Percentiles rank a stretch among this genome's conserved stretches.
These are phyloP conservation scores for Diarsia brunnea DNA, from an alignment of 2,888 invertebrate species.

Conservation along the genomic window DNA sequence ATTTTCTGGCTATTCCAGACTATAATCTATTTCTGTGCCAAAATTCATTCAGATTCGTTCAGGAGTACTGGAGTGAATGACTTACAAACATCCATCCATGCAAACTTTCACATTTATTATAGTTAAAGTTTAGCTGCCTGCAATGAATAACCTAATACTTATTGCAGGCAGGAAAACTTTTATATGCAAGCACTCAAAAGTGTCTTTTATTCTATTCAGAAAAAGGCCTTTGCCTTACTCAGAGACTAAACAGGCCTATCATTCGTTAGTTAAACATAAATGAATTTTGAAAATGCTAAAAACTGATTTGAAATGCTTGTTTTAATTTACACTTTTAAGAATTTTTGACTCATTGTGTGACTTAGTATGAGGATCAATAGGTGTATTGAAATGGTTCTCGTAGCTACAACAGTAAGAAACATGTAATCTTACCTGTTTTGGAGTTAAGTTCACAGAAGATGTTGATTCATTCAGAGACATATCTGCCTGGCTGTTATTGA, in stretches of 20 bases:
- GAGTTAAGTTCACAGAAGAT: constrained; percentile 77
- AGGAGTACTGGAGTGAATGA: not conserved
- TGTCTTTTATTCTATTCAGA: not conserved
- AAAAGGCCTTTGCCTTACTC: too few relatives aligned
- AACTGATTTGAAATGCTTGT: not conserved
- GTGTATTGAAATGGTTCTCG: not conserved
- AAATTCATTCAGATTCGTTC: not conserved
- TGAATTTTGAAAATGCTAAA: too few relatives aligned
- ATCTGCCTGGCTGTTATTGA: constrained; percentile 75
- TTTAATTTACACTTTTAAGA: not conserved
- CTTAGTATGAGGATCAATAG: not conserved
- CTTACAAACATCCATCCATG: not conserved
- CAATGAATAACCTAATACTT: too few relatives aligned
- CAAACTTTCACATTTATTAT: not conserved
- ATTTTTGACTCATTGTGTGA: not conserved
- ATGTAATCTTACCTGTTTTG: constrained; percentile 80
- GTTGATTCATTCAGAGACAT: constrained; percentile 78
- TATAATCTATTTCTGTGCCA: not conserved
- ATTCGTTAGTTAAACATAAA: too few relatives aligned
- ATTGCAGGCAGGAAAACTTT: too few relatives aligned
- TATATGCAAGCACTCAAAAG: not conserved
- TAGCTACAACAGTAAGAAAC: not conserved
- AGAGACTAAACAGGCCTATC: too few relatives aligned
- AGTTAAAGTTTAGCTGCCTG: not conserved
- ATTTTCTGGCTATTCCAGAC: not conserved